Evolutionary conservation across 2,797 vertebrate species (phyloP).

Genomic region (Paedocypris micromegethes): DNA sequence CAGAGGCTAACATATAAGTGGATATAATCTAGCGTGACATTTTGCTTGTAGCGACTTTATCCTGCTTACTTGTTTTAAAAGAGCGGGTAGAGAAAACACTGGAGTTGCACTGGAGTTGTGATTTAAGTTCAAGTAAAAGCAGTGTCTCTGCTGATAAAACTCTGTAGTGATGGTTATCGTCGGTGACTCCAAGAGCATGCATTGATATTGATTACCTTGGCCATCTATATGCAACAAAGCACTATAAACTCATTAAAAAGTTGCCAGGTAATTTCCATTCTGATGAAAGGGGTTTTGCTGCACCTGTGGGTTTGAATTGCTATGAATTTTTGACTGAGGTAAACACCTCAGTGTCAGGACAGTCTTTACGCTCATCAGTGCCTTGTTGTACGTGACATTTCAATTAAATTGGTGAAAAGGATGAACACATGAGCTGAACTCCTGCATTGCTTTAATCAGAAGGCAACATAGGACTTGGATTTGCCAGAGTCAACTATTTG

Average conservation of each 20-base stretch:
- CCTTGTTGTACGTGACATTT: constrained; percentile 64
- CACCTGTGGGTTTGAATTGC: constrained; percentile 55
- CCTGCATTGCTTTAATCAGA: constrained; percentile 4
- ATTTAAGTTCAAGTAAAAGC: constrained; percentile 2
- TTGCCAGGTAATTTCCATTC: constrained; percentile 61
- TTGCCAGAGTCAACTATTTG: constrained; percentile 3
- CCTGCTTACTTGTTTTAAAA: neutral
- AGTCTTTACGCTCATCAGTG: constrained; percentile 56
- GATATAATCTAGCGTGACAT: too few relatives aligned
- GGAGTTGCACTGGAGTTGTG: neutral
- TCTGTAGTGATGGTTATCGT: constrained; percentile 3
- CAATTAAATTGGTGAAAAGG: constrained; percentile 59
- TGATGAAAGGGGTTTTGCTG: constrained; percentile 61
- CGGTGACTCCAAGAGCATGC: constrained; percentile 35
- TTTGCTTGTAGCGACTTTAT: too few relatives aligned
- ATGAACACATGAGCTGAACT: constrained; percentile 11
- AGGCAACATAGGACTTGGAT: neutral
- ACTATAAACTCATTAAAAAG: constrained; percentile 65
- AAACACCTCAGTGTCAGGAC: constrained; percentile 53
- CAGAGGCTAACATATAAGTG: too few relatives aligned
- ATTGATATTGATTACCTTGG: constrained; percentile 59
- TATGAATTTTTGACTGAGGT: constrained; percentile 49
- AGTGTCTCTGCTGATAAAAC: constrained; percentile 19
- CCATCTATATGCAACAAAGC: constrained; percentile 63
- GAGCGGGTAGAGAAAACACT: neutral